Base-by-base conservation (phyloP, 2,888 invertebrate species). In the Dascillus cervinus region DNA sequence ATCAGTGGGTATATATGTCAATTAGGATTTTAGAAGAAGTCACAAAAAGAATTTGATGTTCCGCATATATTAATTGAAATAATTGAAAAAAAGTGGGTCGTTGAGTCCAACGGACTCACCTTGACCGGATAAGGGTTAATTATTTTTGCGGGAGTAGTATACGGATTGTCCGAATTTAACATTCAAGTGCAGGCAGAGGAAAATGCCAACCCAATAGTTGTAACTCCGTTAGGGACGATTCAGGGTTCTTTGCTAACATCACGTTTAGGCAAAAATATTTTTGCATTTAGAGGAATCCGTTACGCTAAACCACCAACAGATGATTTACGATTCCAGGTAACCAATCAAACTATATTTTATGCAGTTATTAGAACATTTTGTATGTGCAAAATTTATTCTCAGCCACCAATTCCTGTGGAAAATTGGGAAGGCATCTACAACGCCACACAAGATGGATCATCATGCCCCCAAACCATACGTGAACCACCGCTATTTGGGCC, bases 401-500 rank as follows among this genome's bases (percentile, higher is more conserved):
- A 46, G 46, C 39, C 43, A 6, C 46, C 46, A 17, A 29, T 31
- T 26, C 39, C 46, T 6, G 34, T 37, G 9, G 40, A 39, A 19
- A 12, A 23, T 10, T 44, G 44, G 44, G 25, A 32, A 13, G 33
- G 19, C 17, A 13, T 29, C 3, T 35, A 38, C n/a, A 29, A 44
- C 23, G 44, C 41, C 3, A 44, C 39, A 3, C 15, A 29, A 32
- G 60, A 63, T 42, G 59, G 55, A 8, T 50, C 58, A 6, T 41
- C 55, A 1, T 64, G 64, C 49, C 62, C 62, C 11, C 63, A 63
- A 47, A n/a, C n/a, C n/a, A n/a, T n/a, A n/a, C n/a, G n/a, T n/a
- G n/a, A n/a, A n/a, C n/a, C n/a, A n/a, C 52, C 55, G 0, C 53
- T 61, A 11, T 39, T 32, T 5, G 45, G 46, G 13, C 49, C 51